A percentile compares a stretch with the other conserved stretches of the same genome.
These are phyloP conservation scores for Hypselothyrea guttata DNA, from an alignment of 2,888 invertebrate species.

Conservation along the genomic window DNA sequence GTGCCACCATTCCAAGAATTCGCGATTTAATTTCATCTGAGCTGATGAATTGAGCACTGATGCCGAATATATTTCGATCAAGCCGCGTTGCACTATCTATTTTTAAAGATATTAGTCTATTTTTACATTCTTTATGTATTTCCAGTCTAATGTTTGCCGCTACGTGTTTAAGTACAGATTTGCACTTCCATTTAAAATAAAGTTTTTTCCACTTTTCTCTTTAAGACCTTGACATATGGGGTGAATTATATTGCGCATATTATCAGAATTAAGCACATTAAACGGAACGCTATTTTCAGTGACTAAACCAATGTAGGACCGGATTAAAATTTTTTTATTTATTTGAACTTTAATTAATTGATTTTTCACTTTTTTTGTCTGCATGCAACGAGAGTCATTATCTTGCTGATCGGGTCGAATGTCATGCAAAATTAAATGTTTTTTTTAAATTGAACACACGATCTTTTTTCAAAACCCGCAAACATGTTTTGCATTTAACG, in stretches of 20 bases:
- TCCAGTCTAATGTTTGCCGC: conserved; percentile 7
- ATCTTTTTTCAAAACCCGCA: neutral
- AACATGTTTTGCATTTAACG: neutral
- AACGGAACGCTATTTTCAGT: conserved; percentile 14
- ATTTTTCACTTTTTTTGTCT: neutral
- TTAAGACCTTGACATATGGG: conserved; percentile 21
- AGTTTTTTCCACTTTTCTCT: conserved; percentile 12
- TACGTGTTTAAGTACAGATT: conserved; percentile 1
- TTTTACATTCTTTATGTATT: conserved; percentile 14
- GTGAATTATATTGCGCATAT: conserved; percentile 25
- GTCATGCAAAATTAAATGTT: neutral
- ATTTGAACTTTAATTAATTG: neutral
- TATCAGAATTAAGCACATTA: conserved; percentile 11
- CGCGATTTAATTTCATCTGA: conserved; percentile 12
- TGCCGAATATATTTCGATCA: conserved; percentile 18
- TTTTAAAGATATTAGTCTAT: conserved; percentile 18
- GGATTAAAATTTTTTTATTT: conserved; percentile 1
- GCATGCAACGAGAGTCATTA: neutral
- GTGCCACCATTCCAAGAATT: conserved; percentile 11
- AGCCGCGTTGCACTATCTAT: conserved; percentile 24
- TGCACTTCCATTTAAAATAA: conserved; percentile 4
- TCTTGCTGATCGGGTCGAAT: neutral
- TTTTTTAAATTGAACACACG: neutral
- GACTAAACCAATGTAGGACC: neutral
- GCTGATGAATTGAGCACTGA: conserved; percentile 17